Evolutionary conservation across 1,140 invertebrate species (phyloP).

Genomic region (Orussus abietinus): DNA sequence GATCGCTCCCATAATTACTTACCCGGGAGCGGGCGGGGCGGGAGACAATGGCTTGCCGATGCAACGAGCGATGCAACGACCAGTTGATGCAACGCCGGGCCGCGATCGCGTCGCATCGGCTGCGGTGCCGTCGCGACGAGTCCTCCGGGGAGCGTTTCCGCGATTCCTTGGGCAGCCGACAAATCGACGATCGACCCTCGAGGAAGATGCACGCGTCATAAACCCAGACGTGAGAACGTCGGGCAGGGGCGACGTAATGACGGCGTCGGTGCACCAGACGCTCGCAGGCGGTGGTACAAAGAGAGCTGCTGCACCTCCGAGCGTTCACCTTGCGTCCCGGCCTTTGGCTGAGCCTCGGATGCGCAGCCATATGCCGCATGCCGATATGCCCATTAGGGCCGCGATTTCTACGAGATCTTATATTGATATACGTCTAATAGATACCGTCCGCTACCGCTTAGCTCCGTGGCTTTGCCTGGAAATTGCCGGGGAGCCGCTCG

Average conservation of each 20-base stretch:
- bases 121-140: too few species aligned
- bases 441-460: constrained; percentile 34
- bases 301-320: constrained; percentile 7
- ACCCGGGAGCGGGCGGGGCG: too few species aligned
- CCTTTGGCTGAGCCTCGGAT: constrained; percentile 10
- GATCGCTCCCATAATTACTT: too few species aligned
- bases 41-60: too few species aligned
- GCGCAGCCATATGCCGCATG: constrained; percentile 31
- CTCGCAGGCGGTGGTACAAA: constrained; percentile 11
- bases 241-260: constrained; percentile 10
- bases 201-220: constrained; percentile 6
- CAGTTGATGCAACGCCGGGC: too few species aligned
- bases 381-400: constrained; percentile 35
- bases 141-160: too few species aligned
- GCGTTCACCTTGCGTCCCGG: constrained; percentile 16
- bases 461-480: constrained; percentile 21
- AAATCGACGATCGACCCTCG: too few species aligned
- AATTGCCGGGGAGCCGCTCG: constrained; percentile 26
- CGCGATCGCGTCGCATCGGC: too few species aligned
- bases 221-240: background rate
- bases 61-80: too few species aligned
- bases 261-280: background rate
- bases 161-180: too few species aligned
- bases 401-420: constrained; percentile 39
- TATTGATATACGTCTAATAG: constrained; percentile 43